Evolutionary conservation across 2,797 vertebrate species (phyloP), one percentile per base, ranked within the genome.

Genomic region (Alca torda): DNA sequence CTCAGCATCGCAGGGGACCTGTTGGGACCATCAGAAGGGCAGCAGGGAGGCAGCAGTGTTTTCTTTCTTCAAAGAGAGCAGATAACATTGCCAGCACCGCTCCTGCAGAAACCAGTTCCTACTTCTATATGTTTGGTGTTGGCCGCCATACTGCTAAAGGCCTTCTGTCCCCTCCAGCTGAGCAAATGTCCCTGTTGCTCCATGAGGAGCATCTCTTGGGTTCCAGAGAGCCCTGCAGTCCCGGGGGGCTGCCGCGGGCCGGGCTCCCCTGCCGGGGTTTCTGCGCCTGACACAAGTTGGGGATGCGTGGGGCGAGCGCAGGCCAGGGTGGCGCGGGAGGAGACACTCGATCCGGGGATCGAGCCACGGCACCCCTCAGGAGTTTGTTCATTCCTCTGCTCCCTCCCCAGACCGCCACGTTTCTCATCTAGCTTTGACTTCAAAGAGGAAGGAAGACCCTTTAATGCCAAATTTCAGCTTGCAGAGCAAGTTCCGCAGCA

Each of bases 391-490:
- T 21, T 56, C 14, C 2, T 19, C 24, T 16, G 39, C 68, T 76
- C n/a, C 59, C 28, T 65, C 70, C 45, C 28, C 59, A 57, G 26
- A 21, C 25, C 1, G 0, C 35, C 33, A 1, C 0, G 0, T 7
- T 37, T 53, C 43, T 23, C 33, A 15, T 18, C 72, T 54, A 28
- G 10, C 26, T 76, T 37, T 41, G 23, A 6, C 54, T 79, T 87
- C 53, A 20, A 54, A 75, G 82, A 17, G 53, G 82, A n/a, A 76
- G 28, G 43, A 23, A 43, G 61, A 51, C 10, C 33, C 68, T 43
- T 41, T 53, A 33, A 53, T 2, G 26, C 53, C 61, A 15, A 35
- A 53, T 76, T 81, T 43, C 13, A 11, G 39, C 59, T 80, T 73
- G 54, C 87, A 56, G 60, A 57, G 64, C 84, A 43, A 84, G 75